Base-by-base conservation (phyloP, 2,888 invertebrate genomes). In the Drosophila peninsularis region DNA sequence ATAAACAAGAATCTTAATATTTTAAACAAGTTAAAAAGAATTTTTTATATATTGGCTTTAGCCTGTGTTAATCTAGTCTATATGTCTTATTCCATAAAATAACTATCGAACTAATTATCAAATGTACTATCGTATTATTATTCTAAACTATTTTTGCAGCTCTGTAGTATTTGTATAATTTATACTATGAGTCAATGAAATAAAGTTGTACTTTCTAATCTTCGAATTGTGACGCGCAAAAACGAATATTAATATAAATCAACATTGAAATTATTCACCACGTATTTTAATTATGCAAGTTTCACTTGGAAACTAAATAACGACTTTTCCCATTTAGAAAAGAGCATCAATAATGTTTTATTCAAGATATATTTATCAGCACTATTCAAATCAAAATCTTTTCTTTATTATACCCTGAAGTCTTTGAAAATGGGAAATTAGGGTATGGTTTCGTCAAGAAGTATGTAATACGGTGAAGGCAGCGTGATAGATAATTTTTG, bases 71-170 rank as follows among this genome's bases (percentile, higher is more conserved):
- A 62, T 49, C 58, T 53, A 50, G 49, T 63, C 27, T 55, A 37
- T 14, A 53, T 39, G 27, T 30, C 11, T 9, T 53, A 76, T 42
- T 65, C 62, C 60, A 62, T 66, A 52, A 52, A 76, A 77, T 65
- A 67, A 45, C 65, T 71, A 74, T 74, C 47, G 34, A 77, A 71
- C 50, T 49, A 69, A 79, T 61, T 77, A 64, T 66, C 44, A 54
- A 78, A 71, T 65, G 61, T 62, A 71, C 65, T 77, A 60, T 75
- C 57, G 39, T 56, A 77, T 78, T 82, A 71, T 75, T 80, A 75
- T 67, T 82, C 66, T 80, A 67, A 75, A 67, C 69, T 75, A 75
- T 75, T 80, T 78, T 80, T 74, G 53, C 63, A 71, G 71, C 62
- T 80, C 47, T 61, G 56, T 55, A 78, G 60, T 72, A 72, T 53